These are phyloP conservation scores for Trichonephila inaurata DNA, from an alignment of 1,140 invertebrate genomes.

Conservation along the genomic window DNA sequence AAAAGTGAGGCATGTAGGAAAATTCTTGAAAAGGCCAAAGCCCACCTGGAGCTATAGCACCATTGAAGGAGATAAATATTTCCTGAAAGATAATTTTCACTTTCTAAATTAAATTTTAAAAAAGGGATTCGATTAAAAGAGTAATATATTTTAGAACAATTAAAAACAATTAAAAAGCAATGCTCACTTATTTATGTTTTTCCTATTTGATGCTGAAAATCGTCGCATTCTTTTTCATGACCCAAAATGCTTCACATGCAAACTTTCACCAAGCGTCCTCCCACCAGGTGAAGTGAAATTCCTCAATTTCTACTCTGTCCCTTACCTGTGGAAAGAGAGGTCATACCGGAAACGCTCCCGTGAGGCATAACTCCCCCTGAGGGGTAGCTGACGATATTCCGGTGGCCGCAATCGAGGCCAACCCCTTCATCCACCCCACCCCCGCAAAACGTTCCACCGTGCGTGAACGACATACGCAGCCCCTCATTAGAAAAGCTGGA, in stretches of 20 bases:
- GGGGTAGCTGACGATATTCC: not conserved
- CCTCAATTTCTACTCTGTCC: not conserved
- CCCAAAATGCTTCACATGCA: not conserved
- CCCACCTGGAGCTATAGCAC: too few species aligned
- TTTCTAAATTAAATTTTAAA: too few species aligned
- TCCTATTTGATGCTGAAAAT: fast-evolving
- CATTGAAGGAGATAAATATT: too few species aligned
- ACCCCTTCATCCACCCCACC: slow-evolving; percentile 16
- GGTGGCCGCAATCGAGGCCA: not conserved
- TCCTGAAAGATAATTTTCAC: too few species aligned
- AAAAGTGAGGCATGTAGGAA: too few species aligned
- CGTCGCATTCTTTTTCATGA: not conserved
- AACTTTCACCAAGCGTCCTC: not conserved
- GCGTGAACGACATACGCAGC: slow-evolving; percentile 10
- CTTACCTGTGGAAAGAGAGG: slow-evolving; percentile 10
- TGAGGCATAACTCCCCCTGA: not conserved
- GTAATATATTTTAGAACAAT: not conserved
- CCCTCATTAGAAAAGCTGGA: not conserved
- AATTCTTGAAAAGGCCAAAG: too few species aligned
- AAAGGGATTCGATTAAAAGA: too few species aligned
- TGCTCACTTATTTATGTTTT: not conserved
- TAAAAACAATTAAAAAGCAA: not conserved
- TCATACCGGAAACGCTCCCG: slow-evolving; percentile 48
- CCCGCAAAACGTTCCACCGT: not conserved
- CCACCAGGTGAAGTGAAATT: not conserved